Evolutionary conservation across 1,140 invertebrate genomes (phyloP), one percentile per base, ranked within the genome.

Genomic region (Drosophila trapezifrons): DNA sequence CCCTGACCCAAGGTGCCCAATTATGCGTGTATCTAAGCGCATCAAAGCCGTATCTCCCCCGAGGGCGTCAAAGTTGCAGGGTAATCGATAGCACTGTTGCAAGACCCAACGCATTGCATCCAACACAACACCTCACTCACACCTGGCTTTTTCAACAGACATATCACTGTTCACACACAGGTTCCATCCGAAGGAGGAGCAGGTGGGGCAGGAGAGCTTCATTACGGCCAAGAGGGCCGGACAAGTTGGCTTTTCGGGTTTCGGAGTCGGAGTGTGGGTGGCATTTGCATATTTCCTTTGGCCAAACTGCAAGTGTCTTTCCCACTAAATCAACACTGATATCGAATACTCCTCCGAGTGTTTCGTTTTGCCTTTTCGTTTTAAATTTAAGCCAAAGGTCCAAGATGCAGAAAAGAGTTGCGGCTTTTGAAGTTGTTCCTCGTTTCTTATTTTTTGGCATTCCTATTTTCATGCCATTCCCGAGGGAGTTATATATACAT

Each of bases 81-180:
- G 82, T 76, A 86, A 86, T 81, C 79, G 76, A 86, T 86, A 86
- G 75, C 70, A 37, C 70, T 86, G 82, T 27, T 47, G 51, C 40
- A 65, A 80, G 43, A 71, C 37, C 18, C 43, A 51, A 52, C 40
- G 47, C 57, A 75, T 25, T 47, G 13, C 47, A 29, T 7, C 7
- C 42, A 56, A 60, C 63, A 18, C 40, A 45, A 29, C 42, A 40
- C 49, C 29, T 52, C 54, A 56, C 43, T 38, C 59, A 38, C 56
- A 45, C 45, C 38, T n/a, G 17, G 12, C 27, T 32, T 51, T 58
- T 32, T 51, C 22, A 29, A 60, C 42, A 59, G 20, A 59, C 47
- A 54, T 45, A 78, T 40, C 57, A 43, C 15, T 43, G 27, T 38
- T 35, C 55, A 70, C 25, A 71, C 56, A 35, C 46, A 60, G 54